A percentile compares a stretch with the other conserved stretches of the same genome.
These are phyloP conservation scores for Tinamus major DNA, from an alignment of 2,797 vertebrate genomes.

Conservation along the genomic window DNA sequence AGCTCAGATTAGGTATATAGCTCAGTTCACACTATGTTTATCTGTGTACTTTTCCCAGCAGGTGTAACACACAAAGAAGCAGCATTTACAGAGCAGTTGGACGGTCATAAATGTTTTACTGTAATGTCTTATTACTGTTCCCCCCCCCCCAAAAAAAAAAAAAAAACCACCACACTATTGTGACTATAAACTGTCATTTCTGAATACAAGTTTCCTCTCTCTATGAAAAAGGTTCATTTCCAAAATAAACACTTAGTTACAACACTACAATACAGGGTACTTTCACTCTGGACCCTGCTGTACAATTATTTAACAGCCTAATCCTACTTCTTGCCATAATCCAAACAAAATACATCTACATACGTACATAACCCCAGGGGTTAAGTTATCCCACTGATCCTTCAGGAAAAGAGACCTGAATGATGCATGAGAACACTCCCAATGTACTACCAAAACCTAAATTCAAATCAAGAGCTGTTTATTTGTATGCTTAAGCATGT, in stretches of 20 bases:
- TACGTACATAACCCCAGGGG: not conserved
- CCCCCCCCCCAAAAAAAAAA: not conserved
- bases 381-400: not conserved
- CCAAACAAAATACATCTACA: not conserved
- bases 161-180: too few relatives aligned
- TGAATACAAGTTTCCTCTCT: too few relatives aligned
- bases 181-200: too few relatives aligned
- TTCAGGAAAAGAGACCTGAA: not conserved
- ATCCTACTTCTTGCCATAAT: not conserved
- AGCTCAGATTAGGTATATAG: too few relatives aligned
- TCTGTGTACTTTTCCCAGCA: not conserved
- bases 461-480: slow-evolving; percentile 14
- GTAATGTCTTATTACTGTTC: not conserved
- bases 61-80: not conserved
- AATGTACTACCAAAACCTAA: not conserved
- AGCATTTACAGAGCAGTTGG: not conserved
- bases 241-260: not conserved
- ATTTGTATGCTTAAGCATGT: not conserved
- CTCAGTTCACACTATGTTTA: not conserved
- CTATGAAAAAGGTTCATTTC: not conserved
- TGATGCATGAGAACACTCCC: not conserved
- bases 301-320: not conserved
- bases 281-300: not conserved
- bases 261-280: not conserved
- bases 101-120: not conserved